Conservation (phyloP, 2,888 invertebrate species). For the Harpagoxenus sublaevis region DNA sequence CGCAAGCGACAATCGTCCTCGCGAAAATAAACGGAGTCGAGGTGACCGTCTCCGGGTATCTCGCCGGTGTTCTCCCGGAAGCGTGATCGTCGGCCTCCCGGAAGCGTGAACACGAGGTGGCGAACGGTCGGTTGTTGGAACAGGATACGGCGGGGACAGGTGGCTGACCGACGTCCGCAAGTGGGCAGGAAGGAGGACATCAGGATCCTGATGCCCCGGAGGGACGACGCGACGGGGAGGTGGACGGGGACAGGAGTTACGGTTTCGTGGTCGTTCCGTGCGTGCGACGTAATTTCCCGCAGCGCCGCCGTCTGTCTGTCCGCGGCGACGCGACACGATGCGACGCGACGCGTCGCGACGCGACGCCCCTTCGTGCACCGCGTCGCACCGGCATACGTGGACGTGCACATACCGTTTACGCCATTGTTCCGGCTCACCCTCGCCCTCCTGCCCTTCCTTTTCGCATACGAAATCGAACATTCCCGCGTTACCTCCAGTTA, state of each 20-base stretch:
- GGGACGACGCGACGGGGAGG: constrained; percentile 39
- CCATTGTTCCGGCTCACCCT: constrained; percentile 84
- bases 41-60: constrained; percentile 16
- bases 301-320: constrained; percentile 68
- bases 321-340: constrained; percentile 18
- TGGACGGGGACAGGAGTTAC: constrained; percentile 51
- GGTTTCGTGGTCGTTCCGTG: constrained; percentile 76
- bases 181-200: constrained; percentile 80
- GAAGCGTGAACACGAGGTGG: constrained; percentile 73
- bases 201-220: constrained; percentile 66
- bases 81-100: constrained; percentile 73
- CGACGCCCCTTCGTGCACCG: neutral
- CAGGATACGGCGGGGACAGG: constrained; percentile 78
- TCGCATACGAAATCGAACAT: constrained; percentile 77
- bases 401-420: constrained; percentile 76
- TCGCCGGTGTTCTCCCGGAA: constrained; percentile 70
- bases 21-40: constrained; percentile 42
- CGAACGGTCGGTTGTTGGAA: constrained; percentile 65
- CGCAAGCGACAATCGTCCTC: constrained; percentile 49
- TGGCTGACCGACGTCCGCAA: constrained; percentile 77
- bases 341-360: constrained; percentile 10
- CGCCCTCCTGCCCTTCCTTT: constrained; percentile 81
- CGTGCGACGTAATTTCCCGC: constrained; percentile 78
- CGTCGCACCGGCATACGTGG: constrained; percentile 58
- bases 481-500: constrained; percentile 71